A percentile compares a stretch with the other conserved stretches of the same genome.
Conservation (phyloP, 2,797 vertebrate genomes). For the Potorous gilbertii region DNA sequence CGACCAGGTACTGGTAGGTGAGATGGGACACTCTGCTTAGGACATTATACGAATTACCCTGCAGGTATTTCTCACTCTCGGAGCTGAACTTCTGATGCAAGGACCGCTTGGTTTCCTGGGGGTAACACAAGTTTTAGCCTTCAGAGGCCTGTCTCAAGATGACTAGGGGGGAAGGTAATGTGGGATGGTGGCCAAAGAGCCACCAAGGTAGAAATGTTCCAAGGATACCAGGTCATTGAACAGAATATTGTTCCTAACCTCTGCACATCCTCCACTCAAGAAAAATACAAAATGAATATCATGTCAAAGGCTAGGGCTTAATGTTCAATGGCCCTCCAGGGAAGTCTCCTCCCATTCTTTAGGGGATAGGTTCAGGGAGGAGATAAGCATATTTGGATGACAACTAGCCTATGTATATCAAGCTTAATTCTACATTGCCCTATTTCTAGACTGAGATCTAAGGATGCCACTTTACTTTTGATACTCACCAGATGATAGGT, state of each 20-base stretch:
- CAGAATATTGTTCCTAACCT: background rate
- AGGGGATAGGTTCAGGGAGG: background rate
- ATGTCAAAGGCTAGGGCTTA: background rate
- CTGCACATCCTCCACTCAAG: background rate
- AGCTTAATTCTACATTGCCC: background rate
- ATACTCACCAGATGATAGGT: background rate
- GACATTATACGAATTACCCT: background rate
- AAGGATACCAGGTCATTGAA: background rate
- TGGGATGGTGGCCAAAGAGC: background rate
- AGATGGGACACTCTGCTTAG: constrained; percentile 16
- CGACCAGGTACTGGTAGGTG: constrained; percentile 13
- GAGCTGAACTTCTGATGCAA: constrained; percentile 2
- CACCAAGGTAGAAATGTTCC: background rate
- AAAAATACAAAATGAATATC: background rate
- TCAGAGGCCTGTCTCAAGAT: background rate
- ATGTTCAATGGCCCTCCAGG: background rate
- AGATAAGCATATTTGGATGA: background rate
- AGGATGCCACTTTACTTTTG: constrained; percentile 29
- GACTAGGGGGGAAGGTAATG: background rate
- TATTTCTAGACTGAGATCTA: background rate
- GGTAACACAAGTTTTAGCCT: background rate
- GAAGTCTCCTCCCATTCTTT: background rate
- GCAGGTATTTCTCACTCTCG: background rate
- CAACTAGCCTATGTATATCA: background rate
- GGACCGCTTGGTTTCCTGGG: background rate